phyloP scores from a whole-genome alignment of 2,113 vertebrate genomes.

The Hippoglossus stenolepis region DNA sequence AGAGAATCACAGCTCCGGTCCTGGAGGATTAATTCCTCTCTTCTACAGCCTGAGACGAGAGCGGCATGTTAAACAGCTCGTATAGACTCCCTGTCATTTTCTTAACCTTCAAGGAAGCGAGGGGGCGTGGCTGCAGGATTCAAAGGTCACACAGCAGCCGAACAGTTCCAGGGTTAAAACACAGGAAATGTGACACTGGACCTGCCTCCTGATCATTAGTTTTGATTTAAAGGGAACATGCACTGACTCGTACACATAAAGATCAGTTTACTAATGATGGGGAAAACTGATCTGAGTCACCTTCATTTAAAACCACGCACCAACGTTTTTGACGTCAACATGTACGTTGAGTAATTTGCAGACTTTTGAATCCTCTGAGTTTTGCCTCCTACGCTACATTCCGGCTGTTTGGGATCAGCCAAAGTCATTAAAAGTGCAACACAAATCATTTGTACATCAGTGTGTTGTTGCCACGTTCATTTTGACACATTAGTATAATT shows the following conservation, averaged over 20 bases:
- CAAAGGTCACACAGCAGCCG: too few species aligned
- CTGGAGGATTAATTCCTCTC: constrained; percentile 31
- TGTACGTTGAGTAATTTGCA: not conserved
- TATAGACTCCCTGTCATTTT: constrained; percentile 9
- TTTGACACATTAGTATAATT: constrained; percentile 43
- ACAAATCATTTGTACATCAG: constrained; percentile 27
- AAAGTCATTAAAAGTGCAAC: not conserved
- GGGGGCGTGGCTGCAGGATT: not conserved
- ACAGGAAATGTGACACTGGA: not conserved
- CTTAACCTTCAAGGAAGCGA: constrained; percentile 36
- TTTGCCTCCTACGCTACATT: not conserved
- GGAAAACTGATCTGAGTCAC: too few species aligned
- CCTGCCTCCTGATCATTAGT: not conserved
- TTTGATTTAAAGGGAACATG: not conserved
- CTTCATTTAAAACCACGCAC: too few species aligned
- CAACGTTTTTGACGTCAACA: too few species aligned
- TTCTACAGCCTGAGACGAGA: constrained; percentile 9
- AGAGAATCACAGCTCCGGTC: not conserved
- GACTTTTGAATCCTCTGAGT: not conserved
- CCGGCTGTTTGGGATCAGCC: not conserved
- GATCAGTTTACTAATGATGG: not conserved
- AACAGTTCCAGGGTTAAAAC: not conserved
- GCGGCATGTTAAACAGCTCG: constrained; percentile 55
- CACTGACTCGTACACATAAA: not conserved
- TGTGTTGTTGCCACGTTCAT: constrained; percentile 24